Percentiles rank a stretch among this genome's conserved stretches.
phyloP scores from a whole-genome alignment of 2,888 invertebrate genomes.

The Pseudococcus viburni region DNA sequence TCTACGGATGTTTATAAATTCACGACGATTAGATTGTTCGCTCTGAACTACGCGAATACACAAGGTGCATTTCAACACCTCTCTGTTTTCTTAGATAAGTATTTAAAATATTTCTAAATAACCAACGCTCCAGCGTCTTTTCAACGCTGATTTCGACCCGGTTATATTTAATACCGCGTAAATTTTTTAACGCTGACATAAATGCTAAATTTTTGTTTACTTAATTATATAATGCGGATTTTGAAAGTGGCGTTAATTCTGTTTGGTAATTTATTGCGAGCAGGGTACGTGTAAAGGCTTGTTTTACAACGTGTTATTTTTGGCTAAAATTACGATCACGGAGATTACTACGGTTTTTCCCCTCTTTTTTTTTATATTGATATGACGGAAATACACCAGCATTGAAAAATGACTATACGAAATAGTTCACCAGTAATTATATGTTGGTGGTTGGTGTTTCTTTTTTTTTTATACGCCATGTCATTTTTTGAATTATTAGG shows the following conservation, averaged over 20 bases:
- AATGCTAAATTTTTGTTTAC: slow-evolving; percentile 25
- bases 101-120: slow-evolving; percentile 5
- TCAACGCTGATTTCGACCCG: not conserved
- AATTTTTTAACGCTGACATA: slow-evolving; percentile 11
- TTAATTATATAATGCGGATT: slow-evolving; percentile 19
- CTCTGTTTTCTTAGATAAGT: not conserved
- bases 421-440: not conserved
- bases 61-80: not conserved
- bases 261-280: slow-evolving; percentile 27
- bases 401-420: not conserved
- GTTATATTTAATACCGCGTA: not conserved
- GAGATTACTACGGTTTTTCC: not conserved
- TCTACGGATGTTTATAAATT: not conserved
- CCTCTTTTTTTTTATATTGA: not conserved
- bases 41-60: not conserved
- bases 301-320: slow-evolving; percentile 31
- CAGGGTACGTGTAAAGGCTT: not conserved
- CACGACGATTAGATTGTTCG: not conserved
- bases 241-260: slow-evolving; percentile 10
- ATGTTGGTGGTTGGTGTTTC: not conserved
- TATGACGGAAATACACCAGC: not conserved
- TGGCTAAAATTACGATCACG: not conserved
- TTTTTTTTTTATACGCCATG: not conserved
- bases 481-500: slow-evolving; percentile 13
- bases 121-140: not conserved